Conservation (phyloP, 2,113 vertebrate genomes). For the Caloenas nicobarica region DNA sequence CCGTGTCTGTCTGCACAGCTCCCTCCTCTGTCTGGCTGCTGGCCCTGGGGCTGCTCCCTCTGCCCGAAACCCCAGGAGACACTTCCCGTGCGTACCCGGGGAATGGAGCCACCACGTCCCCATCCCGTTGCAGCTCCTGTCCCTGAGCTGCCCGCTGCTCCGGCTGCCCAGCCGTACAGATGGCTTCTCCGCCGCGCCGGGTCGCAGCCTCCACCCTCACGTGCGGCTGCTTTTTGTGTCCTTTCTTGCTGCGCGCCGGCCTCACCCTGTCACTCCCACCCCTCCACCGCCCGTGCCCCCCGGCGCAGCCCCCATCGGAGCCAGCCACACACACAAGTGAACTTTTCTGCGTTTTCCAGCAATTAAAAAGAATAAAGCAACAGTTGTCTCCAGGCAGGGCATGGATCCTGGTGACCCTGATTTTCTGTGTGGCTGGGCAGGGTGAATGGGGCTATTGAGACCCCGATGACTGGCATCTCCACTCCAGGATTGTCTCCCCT, state of each 20-base stretch:
- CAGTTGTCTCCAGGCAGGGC: slow-evolving; percentile 69
- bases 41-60: neutral
- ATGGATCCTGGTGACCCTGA: slow-evolving; percentile 67
- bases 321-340: slow-evolving; percentile 63
- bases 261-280: neutral
- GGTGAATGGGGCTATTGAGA: slow-evolving; percentile 74
- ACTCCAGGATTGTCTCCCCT: slow-evolving; percentile 60
- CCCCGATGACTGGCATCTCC: slow-evolving; percentile 68
- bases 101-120: rapidly evolving
- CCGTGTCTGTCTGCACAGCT: neutral
- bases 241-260: neutral
- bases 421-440: slow-evolving; percentile 79
- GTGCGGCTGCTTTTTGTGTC: slow-evolving; percentile 18
- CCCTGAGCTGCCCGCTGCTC: neutral
- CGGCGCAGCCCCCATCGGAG: slow-evolving; percentile 17
- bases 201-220: slow-evolving; percentile 17
- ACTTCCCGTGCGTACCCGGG: rapidly evolving
- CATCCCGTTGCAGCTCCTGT: rapidly evolving
- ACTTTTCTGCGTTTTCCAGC: slow-evolving; percentile 67
- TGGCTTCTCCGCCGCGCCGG: neutral
- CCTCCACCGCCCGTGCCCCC: neutral
- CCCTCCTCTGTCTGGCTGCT: neutral
- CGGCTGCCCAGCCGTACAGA: neutral
- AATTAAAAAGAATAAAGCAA: slow-evolving; percentile 72
- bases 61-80: neutral